Conservation (phyloP, 2,797 vertebrate species). For the Nyctibius grandis region DNA sequence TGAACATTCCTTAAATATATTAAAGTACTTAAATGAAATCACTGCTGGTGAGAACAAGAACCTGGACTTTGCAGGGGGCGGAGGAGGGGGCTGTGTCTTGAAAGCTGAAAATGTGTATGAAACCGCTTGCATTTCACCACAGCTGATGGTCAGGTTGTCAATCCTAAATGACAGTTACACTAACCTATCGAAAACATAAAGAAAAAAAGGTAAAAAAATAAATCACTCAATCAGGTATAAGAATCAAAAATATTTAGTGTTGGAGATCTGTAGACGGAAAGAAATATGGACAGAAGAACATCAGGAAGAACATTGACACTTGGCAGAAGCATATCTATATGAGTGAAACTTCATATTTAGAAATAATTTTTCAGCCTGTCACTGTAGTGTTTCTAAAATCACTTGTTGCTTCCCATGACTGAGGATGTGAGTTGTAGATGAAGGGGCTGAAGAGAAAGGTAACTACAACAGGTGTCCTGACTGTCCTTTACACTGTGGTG, state of each 20-base stretch:
- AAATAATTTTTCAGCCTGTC: background rate
- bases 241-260: background rate
- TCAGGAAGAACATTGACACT: background rate
- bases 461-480: background rate
- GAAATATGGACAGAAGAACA: background rate
- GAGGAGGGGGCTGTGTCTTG: background rate
- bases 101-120: background rate
- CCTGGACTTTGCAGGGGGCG: background rate
- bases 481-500: background rate
- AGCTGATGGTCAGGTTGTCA: background rate
- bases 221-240: background rate
- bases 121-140: background rate
- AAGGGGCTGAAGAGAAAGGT: background rate
- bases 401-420: background rate
- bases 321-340: background rate
- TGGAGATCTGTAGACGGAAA: background rate
- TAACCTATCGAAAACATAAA: background rate
- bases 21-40: background rate
- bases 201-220: background rate
- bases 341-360: background rate
- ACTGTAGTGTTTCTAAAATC: background rate
- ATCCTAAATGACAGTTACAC: background rate
- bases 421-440: background rate
- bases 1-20: background rate
- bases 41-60: background rate